Percentiles rank a stretch among this genome's conserved stretches.
These are phyloP conservation scores for Hyperoplus immaculatus DNA, from an alignment of 2,797 vertebrate species.

Conservation along the genomic window DNA sequence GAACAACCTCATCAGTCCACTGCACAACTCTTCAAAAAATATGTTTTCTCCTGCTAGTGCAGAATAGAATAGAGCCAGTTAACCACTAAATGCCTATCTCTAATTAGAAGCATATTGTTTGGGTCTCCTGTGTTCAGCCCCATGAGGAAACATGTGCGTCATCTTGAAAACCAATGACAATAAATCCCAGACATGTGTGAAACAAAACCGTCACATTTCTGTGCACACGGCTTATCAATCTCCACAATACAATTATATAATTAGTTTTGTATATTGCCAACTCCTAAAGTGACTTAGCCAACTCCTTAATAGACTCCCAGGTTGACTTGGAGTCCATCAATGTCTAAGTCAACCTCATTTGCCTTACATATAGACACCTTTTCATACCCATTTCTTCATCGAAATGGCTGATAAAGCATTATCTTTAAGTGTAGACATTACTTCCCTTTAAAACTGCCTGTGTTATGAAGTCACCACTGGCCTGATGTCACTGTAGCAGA, in stretches of 20 bases:
- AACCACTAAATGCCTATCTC: slow-evolving; percentile 17
- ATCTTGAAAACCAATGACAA: not conserved
- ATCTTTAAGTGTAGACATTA: not conserved
- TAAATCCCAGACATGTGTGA: not conserved
- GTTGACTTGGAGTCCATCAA: not conserved
- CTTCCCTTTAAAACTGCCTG: slow-evolving; percentile 28
- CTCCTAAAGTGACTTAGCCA: not conserved
- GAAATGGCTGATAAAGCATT: slow-evolving; percentile 31
- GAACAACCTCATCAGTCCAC: not conserved
- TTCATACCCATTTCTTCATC: slow-evolving; percentile 29
- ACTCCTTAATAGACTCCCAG: not conserved
- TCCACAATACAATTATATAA: slow-evolving; percentile 6
- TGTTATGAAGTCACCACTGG: slow-evolving; percentile 3
- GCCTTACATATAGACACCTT: not conserved
- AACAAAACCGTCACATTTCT: not conserved
- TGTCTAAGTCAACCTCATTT: not conserved
- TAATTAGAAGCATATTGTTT: slow-evolving; percentile 25
- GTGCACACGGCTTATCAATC: not conserved
- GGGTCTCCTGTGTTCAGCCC: slow-evolving; percentile 23
- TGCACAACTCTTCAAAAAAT: slow-evolving; percentile 1
- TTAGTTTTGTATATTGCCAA: not conserved
- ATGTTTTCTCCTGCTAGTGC: not conserved
- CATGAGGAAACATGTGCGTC: slow-evolving; percentile 24
- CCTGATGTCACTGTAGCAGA: slow-evolving; percentile 6
- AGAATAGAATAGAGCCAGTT: slow-evolving; percentile 5